Evolutionary conservation across 1,140 invertebrate species (phyloP), one percentile per base, ranked within the genome.

Genomic region (Adelges cooleyi): DNA sequence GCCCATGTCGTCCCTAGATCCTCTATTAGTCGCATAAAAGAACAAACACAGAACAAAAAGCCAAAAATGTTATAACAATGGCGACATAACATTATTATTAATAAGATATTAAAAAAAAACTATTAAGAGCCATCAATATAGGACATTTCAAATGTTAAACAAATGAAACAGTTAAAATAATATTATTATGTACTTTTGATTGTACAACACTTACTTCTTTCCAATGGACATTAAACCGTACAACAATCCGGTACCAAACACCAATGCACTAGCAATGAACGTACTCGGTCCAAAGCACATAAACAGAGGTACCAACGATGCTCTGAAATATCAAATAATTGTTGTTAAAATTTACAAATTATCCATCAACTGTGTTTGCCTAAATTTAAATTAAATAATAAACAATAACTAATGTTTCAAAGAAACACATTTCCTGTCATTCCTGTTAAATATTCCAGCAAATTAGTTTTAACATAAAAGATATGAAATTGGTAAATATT

Each of bases 141-240:
- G n/a, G n/a, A n/a, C n/a, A n/a, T n/a, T n/a, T 33, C 23, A 42
- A 11, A 25, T 2, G 42, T 6, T 27, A 17, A 56, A 56, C 27
- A 27, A 54, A 27, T 25, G 13, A 8, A 15, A 20, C 29, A 20
- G 11, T 8, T 44, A 29, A 8, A 50, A 33, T 1, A 38, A 11
- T 22, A 23, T 23, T 20, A 20, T 8, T 49, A 22, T 51, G 23
- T 9, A 54, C 5, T 65, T 68, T 52, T 65, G 54, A 46, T n/a
- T n/a, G n/a, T n/a, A n/a, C n/a, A 53, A 25, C 71, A 85, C 87
- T 86, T 77, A 92, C 90, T 92, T 92, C 78, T 83, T 90, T 65
- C 89, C 90, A 67, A 97, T 78, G 27, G 92, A 85, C 89, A 96
- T 93, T 80, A 96, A 82, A 71, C 91, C 92, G 76, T 97, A 96